Base-by-base conservation (phyloP, 2,888 invertebrate species). In the Andrena dorsata region DNA sequence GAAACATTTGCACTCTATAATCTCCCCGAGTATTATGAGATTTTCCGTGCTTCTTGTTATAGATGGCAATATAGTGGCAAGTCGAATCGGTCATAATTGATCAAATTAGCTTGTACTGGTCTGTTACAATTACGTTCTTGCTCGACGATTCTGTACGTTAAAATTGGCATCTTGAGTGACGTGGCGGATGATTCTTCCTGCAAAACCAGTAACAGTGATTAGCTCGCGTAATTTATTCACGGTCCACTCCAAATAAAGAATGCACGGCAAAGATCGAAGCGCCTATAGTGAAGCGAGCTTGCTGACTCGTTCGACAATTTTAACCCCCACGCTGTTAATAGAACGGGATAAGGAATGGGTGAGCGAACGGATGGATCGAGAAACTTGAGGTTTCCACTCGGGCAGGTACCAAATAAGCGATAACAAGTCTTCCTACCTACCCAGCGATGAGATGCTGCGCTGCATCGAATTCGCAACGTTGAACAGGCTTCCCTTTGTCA, bases 321-420 rank as follows among this genome's bases (percentile, higher is more conserved):
- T 49, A 64, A 69, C 35, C 69, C 69, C 64, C 28, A 13, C 23
- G 30, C 47, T 41, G 16, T 8, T 35, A 56, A 71, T 61, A 32
- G 71, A 56, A 76, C 53, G 28, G 51, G 47, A 47, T n/a, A 49
- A 23, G 35, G 13, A 35, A 30, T 20, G 69, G 61, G 53, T 49
- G 53, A 49, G n/a, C 32, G 47, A 68, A 66, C 47, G 60, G 63
- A 63, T 60, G 56, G 78, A 79, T 77, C 78, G 78, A 70, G 68
- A 35, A 30, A 71, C 53, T 56, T 16, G 32, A 64, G 79, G 32
- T 78, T 77, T 79, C 79, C 64, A 47, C 69, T 41, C 69, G 77
- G 23, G 61, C 56, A 35, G 63, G 68, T 77, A 77, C 77, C 68
- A 79, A 79, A 77, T 78, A 79, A 77, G 79, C 77, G 78, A 79